These are phyloP conservation scores for Drosophila suzukii DNA, from an alignment of 1,140 invertebrate species.

Conservation along the genomic window DNA sequence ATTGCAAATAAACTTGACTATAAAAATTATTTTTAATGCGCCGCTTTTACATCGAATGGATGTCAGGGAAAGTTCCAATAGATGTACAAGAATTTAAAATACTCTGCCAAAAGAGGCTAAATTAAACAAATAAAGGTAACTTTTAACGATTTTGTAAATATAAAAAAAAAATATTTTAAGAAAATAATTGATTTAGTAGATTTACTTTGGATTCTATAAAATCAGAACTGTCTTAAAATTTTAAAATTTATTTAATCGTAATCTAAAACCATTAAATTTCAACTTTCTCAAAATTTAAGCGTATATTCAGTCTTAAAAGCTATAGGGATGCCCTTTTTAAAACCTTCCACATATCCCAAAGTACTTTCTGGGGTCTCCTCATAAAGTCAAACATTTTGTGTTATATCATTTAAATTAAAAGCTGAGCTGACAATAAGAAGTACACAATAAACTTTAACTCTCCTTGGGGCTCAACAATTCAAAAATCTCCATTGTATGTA, in stretches of 20 bases:
- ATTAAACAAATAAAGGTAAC: too few relatives aligned
- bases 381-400: slow-evolving; percentile 62
- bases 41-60: slow-evolving; percentile 57
- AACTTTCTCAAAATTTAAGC: too few relatives aligned
- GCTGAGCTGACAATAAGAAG: slow-evolving; percentile 76
- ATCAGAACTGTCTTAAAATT: too few relatives aligned
- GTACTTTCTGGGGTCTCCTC: slow-evolving; percentile 18
- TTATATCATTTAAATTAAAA: slow-evolving; percentile 81
- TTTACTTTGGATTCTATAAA: too few relatives aligned
- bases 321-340: too few relatives aligned
- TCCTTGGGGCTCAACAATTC: slow-evolving; percentile 57
- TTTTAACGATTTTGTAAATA: too few relatives aligned
- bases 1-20: slow-evolving; percentile 66
- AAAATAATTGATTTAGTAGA: too few relatives aligned
- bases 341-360: slow-evolving; percentile 25
- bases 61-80: not conserved
- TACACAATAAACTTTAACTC: slow-evolving; percentile 53
- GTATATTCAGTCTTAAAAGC: too few relatives aligned
- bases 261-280: too few relatives aligned
- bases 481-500: slow-evolving; percentile 46
- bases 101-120: too few relatives aligned
- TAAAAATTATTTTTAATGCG: slow-evolving; percentile 76
- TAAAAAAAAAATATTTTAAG: not conserved
- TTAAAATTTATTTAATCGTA: too few relatives aligned
- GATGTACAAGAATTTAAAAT: not conserved